These are phyloP conservation scores for Propithecus deckenii DNA, from an alignment of 2,797 vertebrate genomes.

Conservation along the genomic window DNA sequence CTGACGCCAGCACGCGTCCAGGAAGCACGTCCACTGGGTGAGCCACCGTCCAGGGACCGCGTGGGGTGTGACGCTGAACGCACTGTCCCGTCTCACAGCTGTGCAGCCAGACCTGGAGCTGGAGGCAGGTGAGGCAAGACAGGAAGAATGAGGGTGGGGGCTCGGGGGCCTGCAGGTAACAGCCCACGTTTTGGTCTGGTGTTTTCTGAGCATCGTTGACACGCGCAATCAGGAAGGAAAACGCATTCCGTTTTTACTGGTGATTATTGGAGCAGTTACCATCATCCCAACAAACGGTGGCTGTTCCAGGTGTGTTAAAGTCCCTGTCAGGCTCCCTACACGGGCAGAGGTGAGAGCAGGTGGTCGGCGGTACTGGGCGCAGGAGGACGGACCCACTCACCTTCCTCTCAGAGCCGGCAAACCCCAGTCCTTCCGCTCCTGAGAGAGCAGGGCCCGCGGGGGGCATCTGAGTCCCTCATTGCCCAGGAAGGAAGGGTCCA, in stretches of 20 bases:
- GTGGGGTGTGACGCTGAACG: rapidly evolving
- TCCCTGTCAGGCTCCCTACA: rapidly evolving
- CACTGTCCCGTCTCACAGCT: rapidly evolving
- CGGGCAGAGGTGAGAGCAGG: background rate
- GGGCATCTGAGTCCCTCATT: no score
- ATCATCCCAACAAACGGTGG: no score
- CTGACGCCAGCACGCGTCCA: rapidly evolving
- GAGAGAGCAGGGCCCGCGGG: no score
- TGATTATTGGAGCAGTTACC: no score
- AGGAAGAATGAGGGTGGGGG: background rate
- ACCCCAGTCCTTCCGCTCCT: no score
- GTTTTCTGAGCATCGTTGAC: no score
- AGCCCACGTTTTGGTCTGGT: no score
- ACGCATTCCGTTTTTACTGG: no score
- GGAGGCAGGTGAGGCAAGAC: rapidly evolving
- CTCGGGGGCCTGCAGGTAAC: background rate
- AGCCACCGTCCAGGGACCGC: rapidly evolving
- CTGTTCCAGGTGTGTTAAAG: no score
- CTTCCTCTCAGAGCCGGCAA: background rate
- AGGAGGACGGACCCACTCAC: background rate
- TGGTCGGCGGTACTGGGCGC: no score
- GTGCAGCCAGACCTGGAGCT: background rate
- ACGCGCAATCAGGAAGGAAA: no score
- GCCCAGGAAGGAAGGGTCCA: no score
- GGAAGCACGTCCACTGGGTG: rapidly evolving